phyloP scores from a whole-genome alignment of 92 coral and sea anemone genomes.

The Parazoanthus darwini region DNA sequence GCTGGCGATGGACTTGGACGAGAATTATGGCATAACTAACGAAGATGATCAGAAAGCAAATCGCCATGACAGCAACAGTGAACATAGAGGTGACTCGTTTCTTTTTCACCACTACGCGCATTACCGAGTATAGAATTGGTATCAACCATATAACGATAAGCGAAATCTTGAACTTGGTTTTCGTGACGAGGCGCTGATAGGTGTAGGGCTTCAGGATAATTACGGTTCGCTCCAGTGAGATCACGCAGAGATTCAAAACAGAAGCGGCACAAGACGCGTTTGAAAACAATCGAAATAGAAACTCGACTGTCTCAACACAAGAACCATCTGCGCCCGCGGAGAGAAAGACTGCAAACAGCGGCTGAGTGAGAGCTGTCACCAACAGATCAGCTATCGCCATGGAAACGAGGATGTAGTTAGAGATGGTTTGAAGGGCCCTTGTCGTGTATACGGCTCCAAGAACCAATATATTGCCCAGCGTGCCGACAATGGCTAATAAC shows the following conservation, averaged over 20 bases:
- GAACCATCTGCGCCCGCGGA: slow-evolving; percentile 54
- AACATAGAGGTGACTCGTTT: slow-evolving; percentile 62
- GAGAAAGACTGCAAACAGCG: slow-evolving; percentile 71
- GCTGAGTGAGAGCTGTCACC: slow-evolving; percentile 75
- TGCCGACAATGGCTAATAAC: slow-evolving; percentile 68
- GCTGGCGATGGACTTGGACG: slow-evolving; percentile 70
- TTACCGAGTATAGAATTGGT: slow-evolving; percentile 58
- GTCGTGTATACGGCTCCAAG: slow-evolving; percentile 70
- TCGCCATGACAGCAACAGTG: slow-evolving; percentile 65
- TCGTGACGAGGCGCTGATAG: slow-evolving; percentile 53
- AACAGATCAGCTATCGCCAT: slow-evolving; percentile 75
- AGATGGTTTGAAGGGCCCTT: slow-evolving; percentile 68
- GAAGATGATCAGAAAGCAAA: slow-evolving; percentile 62
- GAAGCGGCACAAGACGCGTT: slow-evolving; percentile 81
- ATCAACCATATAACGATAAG: slow-evolving; percentile 57
- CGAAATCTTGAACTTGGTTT: slow-evolving; percentile 51
- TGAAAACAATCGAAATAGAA: slow-evolving; percentile 64
- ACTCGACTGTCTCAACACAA: slow-evolving; percentile 59
- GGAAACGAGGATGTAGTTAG: slow-evolving; percentile 69
- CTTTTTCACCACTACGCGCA: slow-evolving; percentile 62
- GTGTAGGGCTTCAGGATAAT: slow-evolving; percentile 64
- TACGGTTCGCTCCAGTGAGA: slow-evolving; percentile 75
- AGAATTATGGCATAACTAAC: slow-evolving; percentile 66
- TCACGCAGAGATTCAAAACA: slow-evolving; percentile 69
- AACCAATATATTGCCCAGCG: slow-evolving; percentile 76